Evolutionary conservation across 2,113 vertebrate genomes (phyloP).

Genomic region (Chamaetylas fuelleborni): DNA sequence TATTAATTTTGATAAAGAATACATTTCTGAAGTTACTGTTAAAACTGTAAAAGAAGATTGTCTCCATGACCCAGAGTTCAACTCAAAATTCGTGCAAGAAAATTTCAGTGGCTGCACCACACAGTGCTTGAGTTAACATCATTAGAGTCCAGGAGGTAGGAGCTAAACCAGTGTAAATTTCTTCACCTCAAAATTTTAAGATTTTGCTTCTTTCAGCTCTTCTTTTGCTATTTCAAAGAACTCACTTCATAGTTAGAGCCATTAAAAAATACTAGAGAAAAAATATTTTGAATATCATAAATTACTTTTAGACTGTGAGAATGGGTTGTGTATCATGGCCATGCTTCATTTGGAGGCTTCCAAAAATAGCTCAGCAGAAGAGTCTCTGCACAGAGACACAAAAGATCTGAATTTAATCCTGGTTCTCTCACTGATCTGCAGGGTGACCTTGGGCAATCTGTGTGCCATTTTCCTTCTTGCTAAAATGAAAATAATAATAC

Average conservation of each 20-base stretch:
- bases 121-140: constrained; percentile 78
- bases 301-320: not conserved
- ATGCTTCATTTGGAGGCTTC: not conserved
- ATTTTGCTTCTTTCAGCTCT: not conserved
- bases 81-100: constrained; percentile 78
- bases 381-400: not conserved
- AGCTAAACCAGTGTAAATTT: not conserved
- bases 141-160: constrained; percentile 74
- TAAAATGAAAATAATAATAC: constrained; percentile 53
- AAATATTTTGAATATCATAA: not conserved
- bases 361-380: not conserved
- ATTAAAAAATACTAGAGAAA: not conserved
- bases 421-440: not conserved
- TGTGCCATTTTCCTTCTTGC: constrained; percentile 9
- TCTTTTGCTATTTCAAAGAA: not conserved
- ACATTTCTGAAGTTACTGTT: constrained; percentile 71
- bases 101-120: constrained; percentile 75
- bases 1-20: constrained; percentile 81
- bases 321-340: not conserved
- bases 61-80: constrained; percentile 78
- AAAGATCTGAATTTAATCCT: constrained; percentile 15
- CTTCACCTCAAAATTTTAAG: not conserved
- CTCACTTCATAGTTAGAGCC: not conserved
- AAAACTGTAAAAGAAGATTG: constrained; percentile 74
- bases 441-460: constrained; percentile 8